Base-by-base conservation (phyloP, 2,888 invertebrate species). In the Drosophila robusta region DNA sequence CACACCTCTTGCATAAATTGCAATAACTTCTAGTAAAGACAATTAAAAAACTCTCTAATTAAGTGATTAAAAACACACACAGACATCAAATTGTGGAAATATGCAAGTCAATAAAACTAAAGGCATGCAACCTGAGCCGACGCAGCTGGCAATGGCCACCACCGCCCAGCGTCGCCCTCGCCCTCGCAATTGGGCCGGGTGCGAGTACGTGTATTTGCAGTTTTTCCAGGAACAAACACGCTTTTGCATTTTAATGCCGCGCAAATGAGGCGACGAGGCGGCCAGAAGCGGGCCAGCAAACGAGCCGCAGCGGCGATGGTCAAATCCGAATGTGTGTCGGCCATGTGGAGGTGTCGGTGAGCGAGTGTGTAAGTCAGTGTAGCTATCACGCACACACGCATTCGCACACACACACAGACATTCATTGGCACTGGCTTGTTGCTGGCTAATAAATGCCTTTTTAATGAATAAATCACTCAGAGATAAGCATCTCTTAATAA, bases 401-500 rank as follows among this genome's bases (percentile, higher is more conserved):
- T 22, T 42, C 16, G 34, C 18, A 34, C 46, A 7, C 8, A 45
- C 41, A 29, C n/a, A 42, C n/a, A n/a, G 29, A 32, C 58, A 34
- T 32, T 8, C 46, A 75, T 64, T 58, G 76, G 73, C 68, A 72
- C 71, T 83, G 86, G 63, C 82, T 83, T 85, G 89, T 90, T 90
- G 86, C 82, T 82, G 79, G 85, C 86, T 91, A 91, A 91, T 91
- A 90, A 90, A 91, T 91, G 91, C 85, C 88, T 89, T 90, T 87
- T 90, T 91, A 91, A 91, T 91, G 92, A 91, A 91, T 91, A 91
- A 91, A 91, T 91, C 91, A 91, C 90, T 90, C 90, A 82, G 82
- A 78, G 91, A 91, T 91, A 91, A 92, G 80, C 89, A 92, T 92
- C 91, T 91, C 87, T 92, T 91, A 91, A 90, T 91, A 91, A 90